Percentiles rank a stretch among this genome's conserved stretches.
Conservation (phyloP, 2,797 vertebrate genomes). For the Microhierax caerulescens region DNA sequence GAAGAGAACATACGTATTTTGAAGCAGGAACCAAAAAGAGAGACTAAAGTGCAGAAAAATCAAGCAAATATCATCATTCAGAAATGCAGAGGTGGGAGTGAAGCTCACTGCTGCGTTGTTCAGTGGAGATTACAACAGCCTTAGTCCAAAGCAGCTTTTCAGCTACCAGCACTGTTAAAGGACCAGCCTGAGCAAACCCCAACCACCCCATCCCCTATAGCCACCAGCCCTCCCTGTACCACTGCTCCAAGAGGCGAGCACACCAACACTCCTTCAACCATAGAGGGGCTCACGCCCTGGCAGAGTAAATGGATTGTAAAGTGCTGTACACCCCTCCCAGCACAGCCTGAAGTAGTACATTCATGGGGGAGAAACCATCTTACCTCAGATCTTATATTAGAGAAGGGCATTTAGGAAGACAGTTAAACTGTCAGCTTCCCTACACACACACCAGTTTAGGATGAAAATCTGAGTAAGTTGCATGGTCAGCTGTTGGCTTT, state of each 20-base stretch:
- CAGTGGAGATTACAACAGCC: not conserved
- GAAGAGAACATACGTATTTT: not conserved
- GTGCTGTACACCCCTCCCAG: not conserved
- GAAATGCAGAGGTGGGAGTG: not conserved
- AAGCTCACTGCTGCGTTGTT: not conserved
- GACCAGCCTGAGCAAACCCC: not conserved
- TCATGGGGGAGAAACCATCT: not conserved
- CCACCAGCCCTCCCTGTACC: not conserved
- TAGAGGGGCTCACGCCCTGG: not conserved
- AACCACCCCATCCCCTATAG: fast-evolving
- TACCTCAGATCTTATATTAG: not conserved
- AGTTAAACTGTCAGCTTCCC: not conserved
- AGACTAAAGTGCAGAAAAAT: not conserved
- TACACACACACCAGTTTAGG: not conserved
- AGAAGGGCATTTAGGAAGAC: not conserved
- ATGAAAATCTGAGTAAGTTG: not conserved
- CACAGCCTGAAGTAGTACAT: not conserved
- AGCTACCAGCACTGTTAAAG: not conserved
- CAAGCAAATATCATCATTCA: not conserved
- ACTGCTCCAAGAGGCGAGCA: fast-evolving
- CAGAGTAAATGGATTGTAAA: not conserved
- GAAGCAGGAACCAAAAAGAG: not conserved
- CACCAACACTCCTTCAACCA: not conserved
- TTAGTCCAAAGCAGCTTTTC: not conserved
- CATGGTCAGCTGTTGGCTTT: not conserved